Base-by-base conservation (phyloP, 2,113 vertebrate genomes). In the Tretioscincus oriximinensis region DNA sequence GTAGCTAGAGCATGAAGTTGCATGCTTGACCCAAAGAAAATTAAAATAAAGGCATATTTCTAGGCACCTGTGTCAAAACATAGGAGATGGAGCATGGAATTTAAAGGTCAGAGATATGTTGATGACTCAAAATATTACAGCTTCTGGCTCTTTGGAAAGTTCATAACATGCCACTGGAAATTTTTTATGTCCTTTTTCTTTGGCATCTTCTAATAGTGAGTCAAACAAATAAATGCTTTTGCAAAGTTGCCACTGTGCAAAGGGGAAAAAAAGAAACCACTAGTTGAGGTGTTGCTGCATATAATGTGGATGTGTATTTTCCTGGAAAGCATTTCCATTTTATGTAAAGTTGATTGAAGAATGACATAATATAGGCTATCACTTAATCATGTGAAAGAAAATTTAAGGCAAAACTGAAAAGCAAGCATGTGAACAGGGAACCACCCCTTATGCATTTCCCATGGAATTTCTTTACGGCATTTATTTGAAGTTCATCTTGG, bases 381-480 rank as follows among this genome's bases (percentile, higher is more conserved):
- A 68, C 49, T 78, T 58, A 21, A 69, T 45, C 29, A 78, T 35
- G 12, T 69, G 76, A 78, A 69, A 78, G 67, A 60, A 22, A 61
- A 70, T 61, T 70, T n/a, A 41, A 70, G 16, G 54, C 54, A 71
- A 45, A 63, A 45, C 67, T 31, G 51, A 79, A 45, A 41, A 47
- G 31, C 51, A 67, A 77, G n/a, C 12, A 18, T 41, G 31, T 61
- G 35, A 71, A 68, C 60, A 70, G 24, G 45, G 54, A 79, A 79
- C 58, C 61, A 26, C 67, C 67, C 67, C 61, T 79, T 79, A 79
- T 9, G 54, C 54, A 71, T 61, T 47, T 71, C 67, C 45, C 35
- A 63, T 63, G 68, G 77, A 79, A 79, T 79, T 20, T 47, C 31
- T 79, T 71, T 79, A 28, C 60, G 71, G 61, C 54, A 63, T 47